Evolutionary conservation across 2,888 invertebrate genomes (phyloP), one percentile per base, ranked within the genome.

Genomic region (Chrysomela aeneicollis): DNA sequence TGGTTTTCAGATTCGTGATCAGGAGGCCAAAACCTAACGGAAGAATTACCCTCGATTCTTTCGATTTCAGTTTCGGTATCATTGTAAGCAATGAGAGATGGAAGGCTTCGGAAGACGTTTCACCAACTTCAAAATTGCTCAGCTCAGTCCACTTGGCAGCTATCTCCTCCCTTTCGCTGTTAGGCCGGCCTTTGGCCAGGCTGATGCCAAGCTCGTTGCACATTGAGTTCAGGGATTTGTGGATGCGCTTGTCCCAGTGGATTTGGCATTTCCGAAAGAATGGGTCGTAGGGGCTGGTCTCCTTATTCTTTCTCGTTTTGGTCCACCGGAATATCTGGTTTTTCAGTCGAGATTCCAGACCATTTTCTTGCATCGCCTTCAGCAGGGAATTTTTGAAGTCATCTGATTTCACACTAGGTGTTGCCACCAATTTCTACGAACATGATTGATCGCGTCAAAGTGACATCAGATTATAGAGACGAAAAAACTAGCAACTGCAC

Each of bases 181-280:
- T 89, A 9, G 89, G 85, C 68, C 97, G 85, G 70, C 92, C 85
- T 79, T 92, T 90, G 1, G 93, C 93, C 67, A 96, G 82, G 5
- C 93, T 92, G 50, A 95, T 91, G 77, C 93, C 93, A 52, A 97
- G 84, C 82, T 98, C 97, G 49, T 90, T 91, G 75, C 95, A 95
- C 94, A 97, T 97, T 1, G 96, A 95, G 84, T 96, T 95, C 61
- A 98, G 84, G 19, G 96, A 97, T 84, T 97, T 97, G 75, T 95
- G 91, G 59, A 98, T 95, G 68, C 97, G 87, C 73, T 94, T 92
- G 80, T 97, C 97, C 97, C 97, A 98, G 73, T 93, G 92, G 22
- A 91, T 88, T 77, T 96, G 95, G 15, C 94, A 91, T 83, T 95
- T 93, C 74, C 90, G 87, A 58, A 96, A 84, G 77, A 93, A 95